Evolutionary conservation across 2,888 invertebrate genomes (phyloP).

Genomic region (Myathropa florea): DNA sequence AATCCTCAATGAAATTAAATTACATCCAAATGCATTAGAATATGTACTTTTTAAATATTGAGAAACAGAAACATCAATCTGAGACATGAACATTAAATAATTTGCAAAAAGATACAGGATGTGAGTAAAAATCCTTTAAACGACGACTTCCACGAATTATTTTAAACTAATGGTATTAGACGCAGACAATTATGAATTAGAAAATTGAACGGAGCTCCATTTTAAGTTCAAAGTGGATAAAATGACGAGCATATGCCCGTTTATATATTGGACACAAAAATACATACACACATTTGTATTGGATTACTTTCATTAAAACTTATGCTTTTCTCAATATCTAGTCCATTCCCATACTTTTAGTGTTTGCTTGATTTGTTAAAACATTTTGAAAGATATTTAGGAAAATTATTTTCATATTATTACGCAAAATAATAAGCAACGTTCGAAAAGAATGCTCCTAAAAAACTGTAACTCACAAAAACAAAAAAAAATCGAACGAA

Average conservation of each 20-base stretch:
- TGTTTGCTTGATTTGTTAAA: background rate
- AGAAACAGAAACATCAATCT: background rate
- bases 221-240: background rate
- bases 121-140: background rate
- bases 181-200: background rate
- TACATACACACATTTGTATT: background rate
- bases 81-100: background rate
- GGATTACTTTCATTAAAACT: background rate
- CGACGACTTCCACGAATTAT: background rate
- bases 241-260: background rate
- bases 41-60: conserved; percentile 18
- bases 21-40: conserved; percentile 2
- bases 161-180: background rate
- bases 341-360: background rate
- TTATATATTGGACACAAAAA: background rate
- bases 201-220: background rate
- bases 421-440: background rate
- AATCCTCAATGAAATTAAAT: background rate
- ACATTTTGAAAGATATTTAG: background rate
- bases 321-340: background rate
- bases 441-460: background rate
- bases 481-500: background rate
- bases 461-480: background rate
- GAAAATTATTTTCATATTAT: background rate
- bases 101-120: background rate